A percentile compares a stretch with the other conserved stretches of the same genome.
Conservation (phyloP, 1,140 invertebrate species). For the Macrostomum lignano region DNA sequence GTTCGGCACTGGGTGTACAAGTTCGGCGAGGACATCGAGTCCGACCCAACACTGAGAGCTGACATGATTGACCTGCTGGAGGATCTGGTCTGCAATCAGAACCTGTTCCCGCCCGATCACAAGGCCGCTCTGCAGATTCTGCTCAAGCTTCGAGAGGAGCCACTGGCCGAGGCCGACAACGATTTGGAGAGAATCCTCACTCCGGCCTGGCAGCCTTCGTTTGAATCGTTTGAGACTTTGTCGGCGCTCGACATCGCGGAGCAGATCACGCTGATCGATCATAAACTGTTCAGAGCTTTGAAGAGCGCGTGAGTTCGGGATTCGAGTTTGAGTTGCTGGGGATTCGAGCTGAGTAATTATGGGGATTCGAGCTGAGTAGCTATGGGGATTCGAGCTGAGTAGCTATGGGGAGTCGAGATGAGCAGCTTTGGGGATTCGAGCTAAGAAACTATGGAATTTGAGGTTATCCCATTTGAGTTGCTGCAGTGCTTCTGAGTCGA, state of each 20-base stretch:
- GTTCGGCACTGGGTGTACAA: conserved; percentile 46
- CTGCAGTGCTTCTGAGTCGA: too few relatives aligned
- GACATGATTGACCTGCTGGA: conserved; percentile 58
- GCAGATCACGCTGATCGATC: conserved; percentile 68
- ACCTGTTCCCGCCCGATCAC: conserved; percentile 57
- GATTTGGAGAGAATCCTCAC: conserved; percentile 2
- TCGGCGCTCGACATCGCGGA: conserved; percentile 71
- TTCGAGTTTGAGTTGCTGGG: too few relatives aligned
- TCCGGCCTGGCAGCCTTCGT: background rate
- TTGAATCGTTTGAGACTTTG: conserved; percentile 56
- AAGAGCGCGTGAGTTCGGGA: too few relatives aligned
- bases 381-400: too few relatives aligned
- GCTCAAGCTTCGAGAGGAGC: background rate
- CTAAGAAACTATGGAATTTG: too few relatives aligned
- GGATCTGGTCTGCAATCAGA: conserved; percentile 56
- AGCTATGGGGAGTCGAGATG: too few relatives aligned
- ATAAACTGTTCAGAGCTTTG: conserved; percentile 67
- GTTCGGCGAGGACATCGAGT: conserved; percentile 51
- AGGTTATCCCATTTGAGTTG: too few relatives aligned
- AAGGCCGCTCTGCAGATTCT: conserved; percentile 37
- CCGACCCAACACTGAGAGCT: conserved; percentile 41
- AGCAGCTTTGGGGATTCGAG: too few relatives aligned
- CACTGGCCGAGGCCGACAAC: background rate
- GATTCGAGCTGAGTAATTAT: too few relatives aligned
- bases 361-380: too few relatives aligned